Percentiles rank a stretch among this genome's conserved stretches.
Conservation (phyloP, 1,140 invertebrate genomes). For the Lepidurus arcticus region DNA sequence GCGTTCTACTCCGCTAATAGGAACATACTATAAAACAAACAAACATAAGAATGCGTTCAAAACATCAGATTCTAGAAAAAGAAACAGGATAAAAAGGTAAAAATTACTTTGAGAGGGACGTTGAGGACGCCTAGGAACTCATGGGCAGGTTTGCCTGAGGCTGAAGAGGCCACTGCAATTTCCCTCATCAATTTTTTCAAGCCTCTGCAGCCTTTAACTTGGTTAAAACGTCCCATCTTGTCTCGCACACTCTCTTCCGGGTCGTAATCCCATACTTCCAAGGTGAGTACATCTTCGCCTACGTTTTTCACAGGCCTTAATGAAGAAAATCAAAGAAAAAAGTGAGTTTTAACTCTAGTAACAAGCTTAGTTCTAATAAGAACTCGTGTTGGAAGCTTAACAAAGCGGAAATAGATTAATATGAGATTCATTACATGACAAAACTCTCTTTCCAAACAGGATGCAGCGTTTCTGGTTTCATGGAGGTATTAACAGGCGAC, state of each 20-base stretch:
- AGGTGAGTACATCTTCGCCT: constrained; percentile 8
- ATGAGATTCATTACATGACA: constrained; percentile 66
- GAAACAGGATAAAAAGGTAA: background rate
- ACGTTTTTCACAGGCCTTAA: background rate
- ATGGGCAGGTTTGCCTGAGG: constrained; percentile 80
- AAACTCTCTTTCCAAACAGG: constrained; percentile 97
- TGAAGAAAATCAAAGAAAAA: background rate
- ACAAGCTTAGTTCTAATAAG: background rate
- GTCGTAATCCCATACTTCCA: constrained; percentile 65
- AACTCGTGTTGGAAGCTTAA: constrained; percentile 44
- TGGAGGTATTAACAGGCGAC: constrained; percentile 78
- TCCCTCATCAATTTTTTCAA: constrained; percentile 85
- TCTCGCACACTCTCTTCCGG: constrained; percentile 80
- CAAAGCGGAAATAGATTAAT: background rate
- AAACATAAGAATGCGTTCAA: background rate
- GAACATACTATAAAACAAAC: constrained; percentile 65
- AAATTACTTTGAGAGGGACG: constrained; percentile 71
- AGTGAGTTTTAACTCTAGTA: background rate
- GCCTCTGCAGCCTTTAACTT: constrained; percentile 75
- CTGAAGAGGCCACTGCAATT: constrained; percentile 88
- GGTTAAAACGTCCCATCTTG: constrained; percentile 75
- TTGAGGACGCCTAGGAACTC: constrained; percentile 86
- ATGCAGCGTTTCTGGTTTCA: constrained; percentile 79
- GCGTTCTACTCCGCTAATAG: constrained; percentile 75
- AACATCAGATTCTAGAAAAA: background rate